Evolutionary conservation across 2,113 vertebrate genomes (phyloP).

Genomic region (Barbus barbus): DNA sequence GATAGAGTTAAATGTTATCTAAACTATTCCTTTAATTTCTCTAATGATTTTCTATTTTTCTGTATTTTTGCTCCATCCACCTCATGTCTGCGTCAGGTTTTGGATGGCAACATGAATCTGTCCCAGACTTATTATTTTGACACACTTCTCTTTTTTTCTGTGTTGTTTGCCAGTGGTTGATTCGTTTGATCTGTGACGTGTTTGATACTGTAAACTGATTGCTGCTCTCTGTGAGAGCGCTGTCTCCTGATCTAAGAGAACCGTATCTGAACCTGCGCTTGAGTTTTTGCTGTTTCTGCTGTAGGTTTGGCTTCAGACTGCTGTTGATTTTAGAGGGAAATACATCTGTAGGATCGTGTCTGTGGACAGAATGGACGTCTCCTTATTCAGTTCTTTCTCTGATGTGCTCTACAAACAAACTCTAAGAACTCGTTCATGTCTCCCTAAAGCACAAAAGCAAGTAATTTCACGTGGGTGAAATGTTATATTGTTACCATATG

Average conservation of each 20-base stretch:
- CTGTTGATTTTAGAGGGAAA: background rate
- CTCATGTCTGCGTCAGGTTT: too few species aligned
- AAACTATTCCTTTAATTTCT: background rate
- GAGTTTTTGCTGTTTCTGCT: background rate
- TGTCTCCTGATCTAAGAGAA: background rate
- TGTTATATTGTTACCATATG: constrained; percentile 18
- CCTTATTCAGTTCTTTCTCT: background rate
- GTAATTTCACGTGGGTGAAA: background rate
- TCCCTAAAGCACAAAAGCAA: constrained; percentile 12
- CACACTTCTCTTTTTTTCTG: background rate
- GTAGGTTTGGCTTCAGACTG: background rate
- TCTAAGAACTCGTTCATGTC: background rate
- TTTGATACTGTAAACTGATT: constrained; percentile 32
- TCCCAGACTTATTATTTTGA: background rate
- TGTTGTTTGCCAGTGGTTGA: background rate
- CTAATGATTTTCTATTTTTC: background rate
- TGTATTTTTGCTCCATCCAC: background rate
- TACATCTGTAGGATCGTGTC: background rate
- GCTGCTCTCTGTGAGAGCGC: constrained; percentile 54
- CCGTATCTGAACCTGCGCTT: background rate
- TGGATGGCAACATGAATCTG: background rate
- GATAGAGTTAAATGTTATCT: too few species aligned
- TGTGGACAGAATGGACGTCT: background rate
- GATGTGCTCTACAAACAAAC: background rate
- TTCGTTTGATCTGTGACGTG: constrained; percentile 12